Percentiles rank a stretch among this genome's conserved stretches.
phyloP scores from a whole-genome alignment of 2,113 vertebrate genomes.

The Antigone vipio region DNA sequence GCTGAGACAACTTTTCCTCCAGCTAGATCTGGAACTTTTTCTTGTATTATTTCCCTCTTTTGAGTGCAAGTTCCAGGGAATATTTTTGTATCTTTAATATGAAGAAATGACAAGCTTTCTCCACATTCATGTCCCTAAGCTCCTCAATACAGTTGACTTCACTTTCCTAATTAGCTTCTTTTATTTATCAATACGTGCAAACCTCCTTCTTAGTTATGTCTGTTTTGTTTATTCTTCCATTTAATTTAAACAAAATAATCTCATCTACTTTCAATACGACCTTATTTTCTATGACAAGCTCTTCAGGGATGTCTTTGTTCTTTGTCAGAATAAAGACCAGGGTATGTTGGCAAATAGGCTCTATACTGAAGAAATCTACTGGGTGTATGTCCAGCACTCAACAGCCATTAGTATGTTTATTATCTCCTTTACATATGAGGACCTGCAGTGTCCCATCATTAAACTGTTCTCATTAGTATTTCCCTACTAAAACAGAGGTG shows the following conservation, averaged over 20 bases:
- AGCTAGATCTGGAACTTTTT: neutral
- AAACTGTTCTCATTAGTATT: neutral
- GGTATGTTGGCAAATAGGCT: neutral
- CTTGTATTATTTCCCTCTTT: neutral
- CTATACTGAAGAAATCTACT: neutral
- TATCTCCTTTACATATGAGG: neutral
- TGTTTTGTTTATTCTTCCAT: neutral
- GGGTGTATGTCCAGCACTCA: neutral
- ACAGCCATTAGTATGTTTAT: neutral
- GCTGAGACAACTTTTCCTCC: neutral
- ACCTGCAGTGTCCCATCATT: neutral
- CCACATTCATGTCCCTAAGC: neutral
- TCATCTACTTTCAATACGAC: neutral
- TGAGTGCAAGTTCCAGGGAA: neutral
- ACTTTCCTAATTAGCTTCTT: conserved; percentile 27
- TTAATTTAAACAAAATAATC: neutral
- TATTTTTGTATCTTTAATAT: neutral
- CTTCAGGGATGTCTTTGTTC: neutral
- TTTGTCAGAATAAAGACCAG: neutral
- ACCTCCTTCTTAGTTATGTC: neutral
- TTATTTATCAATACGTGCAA: conserved; percentile 7
- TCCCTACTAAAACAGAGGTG: neutral
- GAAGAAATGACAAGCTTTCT: neutral
- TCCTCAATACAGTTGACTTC: neutral
- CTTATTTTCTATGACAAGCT: neutral